Evolutionary conservation across 2,113 vertebrate species (phyloP), one percentile per base, ranked within the genome.

Genomic region (Probosciger aterrimus): DNA sequence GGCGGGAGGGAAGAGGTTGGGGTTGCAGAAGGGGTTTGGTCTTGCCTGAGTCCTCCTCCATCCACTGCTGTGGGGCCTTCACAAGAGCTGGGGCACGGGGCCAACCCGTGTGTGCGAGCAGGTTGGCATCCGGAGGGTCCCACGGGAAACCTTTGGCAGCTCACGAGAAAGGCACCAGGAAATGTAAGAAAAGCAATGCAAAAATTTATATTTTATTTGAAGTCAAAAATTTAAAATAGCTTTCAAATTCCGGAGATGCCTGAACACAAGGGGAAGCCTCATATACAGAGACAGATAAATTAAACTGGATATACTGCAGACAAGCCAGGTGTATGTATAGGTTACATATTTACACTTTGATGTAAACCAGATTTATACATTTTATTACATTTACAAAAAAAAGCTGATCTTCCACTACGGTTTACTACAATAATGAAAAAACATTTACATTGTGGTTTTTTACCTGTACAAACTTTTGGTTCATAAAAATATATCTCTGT

Each of bases 401-500:
- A 98, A 97, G 97, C 94, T 47, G 76, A 97, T 98, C 82, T 98
- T 96, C 96, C 98, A 99, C 99, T 99, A 99, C 98, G 90, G 92
- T 98, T 99, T 97, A 99, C 99, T 99, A 99, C 98, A 99, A 99
- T 99, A 99, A 99, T 99, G 98, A 99, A 99, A 98, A 98, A 99
- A 98, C 98, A 98, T 99, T 98, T 99, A 99, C 98, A 99, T 98
- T 98, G 98, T 98, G 98, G 86, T 96, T 98, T 98, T 79, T 65
- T 46, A 98, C 98, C 99, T 99, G 99, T 99, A 99, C 99, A 99
- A 99, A 99, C 98, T 98, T 98, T 98, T 98, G 96, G 95, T 98
- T 98, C 99, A 99, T 99, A 99, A 99, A 99, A 99, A 99, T 99
- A 99, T 99, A 99, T 99, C 99, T 99, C 99, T 99, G 99, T 99